phyloP scores from a whole-genome alignment of 2,113 vertebrate genomes.

The Notothenia rossii region DNA sequence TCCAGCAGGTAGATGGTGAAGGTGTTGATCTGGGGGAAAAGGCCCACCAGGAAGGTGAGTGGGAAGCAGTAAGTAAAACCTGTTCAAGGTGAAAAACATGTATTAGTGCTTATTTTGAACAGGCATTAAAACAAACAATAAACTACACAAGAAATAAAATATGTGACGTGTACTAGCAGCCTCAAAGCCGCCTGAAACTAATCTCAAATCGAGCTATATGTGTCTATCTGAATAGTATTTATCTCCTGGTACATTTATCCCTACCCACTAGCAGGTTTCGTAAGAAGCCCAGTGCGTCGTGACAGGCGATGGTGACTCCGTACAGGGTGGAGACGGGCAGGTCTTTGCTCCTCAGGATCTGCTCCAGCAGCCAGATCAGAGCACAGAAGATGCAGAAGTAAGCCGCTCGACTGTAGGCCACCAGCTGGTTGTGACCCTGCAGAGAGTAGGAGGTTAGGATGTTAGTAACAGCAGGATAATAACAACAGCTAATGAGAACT shows the following conservation, averaged over 20 bases:
- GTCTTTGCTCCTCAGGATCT: conserved; percentile 86
- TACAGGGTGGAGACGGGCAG: conserved; percentile 89
- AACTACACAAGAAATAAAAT: no score
- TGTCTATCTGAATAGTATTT: neutral
- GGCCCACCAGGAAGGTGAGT: conserved; percentile 93
- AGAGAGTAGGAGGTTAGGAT: neutral
- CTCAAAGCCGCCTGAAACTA: no score
- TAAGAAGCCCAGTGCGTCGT: conserved; percentile 85
- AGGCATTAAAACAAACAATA: neutral
- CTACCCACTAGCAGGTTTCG: conserved; percentile 92
- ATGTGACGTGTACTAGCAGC: no score
- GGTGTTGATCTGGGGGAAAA: conserved; percentile 98
- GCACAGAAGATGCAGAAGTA: conserved; percentile 97
- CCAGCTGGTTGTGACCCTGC: conserved; percentile 97
- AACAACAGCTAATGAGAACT: neutral
- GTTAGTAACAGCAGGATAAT: neutral
- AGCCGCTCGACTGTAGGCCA: conserved; percentile 94
- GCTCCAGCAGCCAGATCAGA: conserved; percentile 95
- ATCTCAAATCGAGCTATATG: no score
- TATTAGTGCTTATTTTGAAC: neutral
- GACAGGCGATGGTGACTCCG: conserved; percentile 90
- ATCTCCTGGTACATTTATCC: conserved; percentile 33
- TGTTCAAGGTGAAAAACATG: conserved; percentile 59
- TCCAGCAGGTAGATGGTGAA: conserved; percentile 95
- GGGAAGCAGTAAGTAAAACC: conserved; percentile 96